Evolutionary conservation across 2,113 vertebrate species (phyloP).

Genomic region (Coregonus clupeaformis): DNA sequence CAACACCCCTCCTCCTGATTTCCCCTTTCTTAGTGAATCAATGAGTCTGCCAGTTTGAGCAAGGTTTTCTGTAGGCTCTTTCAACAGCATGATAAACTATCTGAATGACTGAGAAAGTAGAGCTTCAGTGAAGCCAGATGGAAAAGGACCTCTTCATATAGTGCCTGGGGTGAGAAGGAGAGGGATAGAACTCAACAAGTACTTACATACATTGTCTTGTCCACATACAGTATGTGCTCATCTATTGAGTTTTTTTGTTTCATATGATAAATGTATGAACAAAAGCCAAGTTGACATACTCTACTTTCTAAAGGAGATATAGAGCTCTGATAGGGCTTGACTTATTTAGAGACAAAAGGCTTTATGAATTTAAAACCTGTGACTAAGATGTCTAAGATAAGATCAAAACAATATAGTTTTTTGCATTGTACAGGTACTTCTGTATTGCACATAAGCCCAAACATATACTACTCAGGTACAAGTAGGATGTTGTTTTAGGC

Average conservation of each 20-base stretch:
- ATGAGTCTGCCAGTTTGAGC: neutral
- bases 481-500: neutral
- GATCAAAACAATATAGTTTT: neutral
- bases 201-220: conserved; percentile 19
- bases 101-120: neutral
- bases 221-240: conserved; percentile 9
- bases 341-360: neutral
- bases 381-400: neutral
- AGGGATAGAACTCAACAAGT: neutral
- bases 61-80: neutral
- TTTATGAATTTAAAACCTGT: neutral
- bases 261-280: conserved; percentile 11
- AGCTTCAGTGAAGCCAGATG: neutral
- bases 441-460: neutral
- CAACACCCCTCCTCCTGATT: neutral
- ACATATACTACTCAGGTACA: neutral
- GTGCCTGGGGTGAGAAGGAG: neutral
- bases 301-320: no score
- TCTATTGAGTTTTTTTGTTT: conserved; percentile 17
- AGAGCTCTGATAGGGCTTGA: neutral
- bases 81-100: neutral
- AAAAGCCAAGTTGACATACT: neutral
- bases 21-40: neutral
- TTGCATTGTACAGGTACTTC: neutral
- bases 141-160: neutral